Evolutionary conservation across 2,888 invertebrate species (phyloP).

Genomic region (Phyto melanocephala): DNA sequence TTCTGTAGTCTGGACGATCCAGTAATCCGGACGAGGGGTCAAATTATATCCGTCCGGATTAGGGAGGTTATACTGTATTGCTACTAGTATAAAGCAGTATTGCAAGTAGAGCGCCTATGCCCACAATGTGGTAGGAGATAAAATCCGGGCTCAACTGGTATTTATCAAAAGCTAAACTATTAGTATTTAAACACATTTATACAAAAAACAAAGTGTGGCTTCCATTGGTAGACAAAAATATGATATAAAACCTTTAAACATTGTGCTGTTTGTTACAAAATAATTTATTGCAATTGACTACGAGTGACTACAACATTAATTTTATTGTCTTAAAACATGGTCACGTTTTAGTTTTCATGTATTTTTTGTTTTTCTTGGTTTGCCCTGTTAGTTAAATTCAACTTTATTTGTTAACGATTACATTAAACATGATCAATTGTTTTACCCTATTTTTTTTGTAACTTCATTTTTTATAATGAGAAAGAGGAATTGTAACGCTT

Average conservation of each 20-base stretch:
- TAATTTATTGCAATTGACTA: slow-evolving; percentile 45
- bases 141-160: slow-evolving; percentile 24
- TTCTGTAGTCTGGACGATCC: too few relatives aligned
- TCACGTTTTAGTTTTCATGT: slow-evolving; percentile 48
- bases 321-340: slow-evolving; percentile 56
- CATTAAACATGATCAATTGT: slow-evolving; percentile 27
- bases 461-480: neutral
- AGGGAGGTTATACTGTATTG: too few relatives aligned
- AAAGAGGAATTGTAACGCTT: neutral
- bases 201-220: neutral
- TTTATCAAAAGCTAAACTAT: slow-evolving; percentile 4
- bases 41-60: too few relatives aligned
- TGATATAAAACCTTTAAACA: neutral
- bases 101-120: too few relatives aligned
- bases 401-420: slow-evolving; percentile 32
- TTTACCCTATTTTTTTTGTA: neutral
- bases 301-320: slow-evolving; percentile 44
- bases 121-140: too few relatives aligned
- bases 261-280: slow-evolving; percentile 24
- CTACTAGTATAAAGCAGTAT: too few relatives aligned
- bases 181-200: slow-evolving; percentile 9
- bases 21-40: too few relatives aligned
- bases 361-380: neutral
- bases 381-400: neutral
- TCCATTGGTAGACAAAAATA: neutral